phyloP scores from a whole-genome alignment of 2,888 invertebrate species.

The Apeira syringaria region DNA sequence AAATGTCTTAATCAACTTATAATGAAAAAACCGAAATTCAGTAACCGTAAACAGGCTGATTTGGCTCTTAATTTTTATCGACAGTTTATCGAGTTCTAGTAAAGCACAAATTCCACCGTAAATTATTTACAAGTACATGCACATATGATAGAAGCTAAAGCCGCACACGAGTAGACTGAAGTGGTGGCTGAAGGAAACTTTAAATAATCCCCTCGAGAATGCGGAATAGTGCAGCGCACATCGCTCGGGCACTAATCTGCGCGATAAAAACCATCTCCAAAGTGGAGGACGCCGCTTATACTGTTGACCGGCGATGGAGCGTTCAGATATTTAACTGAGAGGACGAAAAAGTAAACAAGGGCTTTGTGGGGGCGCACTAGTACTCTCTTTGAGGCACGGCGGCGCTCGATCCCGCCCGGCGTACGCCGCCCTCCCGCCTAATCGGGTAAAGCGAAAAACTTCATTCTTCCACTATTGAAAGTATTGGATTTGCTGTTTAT shows the following conservation, averaged over 20 bases:
- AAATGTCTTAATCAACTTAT: no score
- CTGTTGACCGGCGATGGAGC: conserved; percentile 62
- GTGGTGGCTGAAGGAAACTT: conserved; percentile 41
- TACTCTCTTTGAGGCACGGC: conserved; percentile 39
- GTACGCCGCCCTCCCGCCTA: conserved; percentile 40
- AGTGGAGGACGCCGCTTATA: conserved; percentile 49
- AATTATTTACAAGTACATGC: conserved; percentile 2
- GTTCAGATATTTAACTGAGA: conserved; percentile 62
- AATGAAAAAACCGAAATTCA: no score
- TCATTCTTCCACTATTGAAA: conserved; percentile 42
- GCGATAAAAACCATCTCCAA: conserved; percentile 57
- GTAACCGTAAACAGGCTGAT: no score
- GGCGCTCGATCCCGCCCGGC: conserved; percentile 40
- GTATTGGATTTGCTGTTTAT: conserved; percentile 32
- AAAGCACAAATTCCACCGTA: conserved; percentile 2
- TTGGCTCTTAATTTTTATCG: no score
- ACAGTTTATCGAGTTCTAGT: background rate
- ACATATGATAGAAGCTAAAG: conserved; percentile 19
- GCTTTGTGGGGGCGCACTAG: conserved; percentile 46
- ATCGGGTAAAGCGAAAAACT: conserved; percentile 55
- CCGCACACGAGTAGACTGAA: conserved; percentile 31
- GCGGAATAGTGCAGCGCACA: conserved; percentile 55
- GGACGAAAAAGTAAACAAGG: conserved; percentile 61
- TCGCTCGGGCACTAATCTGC: conserved; percentile 55
- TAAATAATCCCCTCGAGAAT: conserved; percentile 60